Base-by-base conservation (phyloP, 1,140 invertebrate species). In the Pogonomyrmex californicus region DNA sequence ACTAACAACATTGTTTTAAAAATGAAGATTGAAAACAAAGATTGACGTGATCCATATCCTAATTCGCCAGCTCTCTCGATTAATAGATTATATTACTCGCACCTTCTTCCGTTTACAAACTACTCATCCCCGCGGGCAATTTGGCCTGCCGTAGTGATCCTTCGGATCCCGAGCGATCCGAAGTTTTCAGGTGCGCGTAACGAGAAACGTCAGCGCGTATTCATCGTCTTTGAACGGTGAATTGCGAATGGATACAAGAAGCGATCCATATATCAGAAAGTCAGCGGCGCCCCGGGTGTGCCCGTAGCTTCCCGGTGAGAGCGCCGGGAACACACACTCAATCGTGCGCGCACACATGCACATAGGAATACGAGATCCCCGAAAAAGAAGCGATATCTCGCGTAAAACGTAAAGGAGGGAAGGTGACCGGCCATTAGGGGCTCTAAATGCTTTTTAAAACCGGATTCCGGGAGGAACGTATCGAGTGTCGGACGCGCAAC, bases 241-340 rank as follows among this genome's bases (percentile, higher is more conserved):
- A 14, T 23, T 62, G 6, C 36, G 73, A 85, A 89, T 89, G 47
- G 60, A 77, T 81, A 51, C 30, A n/a, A 63, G 38, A n/a, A 63
- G 38, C 54, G 88, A 92, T 93, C 90, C 91, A 94, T 94, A 94
- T 91, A 93, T 94, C 93, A 92, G 92, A 79, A 88, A 93, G 93
- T 95, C 93, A 94, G 90, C 93, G 79, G 91, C 93, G 91, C 90
- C 10, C 62, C 78, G 75, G 89, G 89, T 78, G 86, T 85, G 75
- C 86, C n/a, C 38, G 5, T 41, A 41, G 58, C 47, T 6, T 75
- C 60, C 73, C 23, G 88, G 14, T 33, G 85, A 41, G 49, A 38
- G 60, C 60, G 82, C 23, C 23, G 66, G 66, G 71, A 44, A 82
- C 41, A 44, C 65, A 23, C 75, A 58, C 87, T 54, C 70, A 47